Base-by-base conservation (phyloP, 2,113 vertebrate species). In the Lanius ludovicianus region DNA sequence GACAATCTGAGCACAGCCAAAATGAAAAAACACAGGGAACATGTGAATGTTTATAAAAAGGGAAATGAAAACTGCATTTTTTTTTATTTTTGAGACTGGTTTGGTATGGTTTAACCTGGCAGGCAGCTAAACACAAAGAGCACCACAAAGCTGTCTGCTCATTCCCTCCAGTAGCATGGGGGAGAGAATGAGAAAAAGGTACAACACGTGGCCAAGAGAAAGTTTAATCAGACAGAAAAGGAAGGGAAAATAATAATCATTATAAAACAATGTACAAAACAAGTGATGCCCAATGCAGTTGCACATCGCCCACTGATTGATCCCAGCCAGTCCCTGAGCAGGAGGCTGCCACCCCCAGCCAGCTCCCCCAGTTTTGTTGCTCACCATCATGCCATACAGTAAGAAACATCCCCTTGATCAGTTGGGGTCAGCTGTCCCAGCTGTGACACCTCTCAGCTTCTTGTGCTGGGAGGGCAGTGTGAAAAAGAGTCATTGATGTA, bases 231-330 rank as follows among this genome's bases (percentile, higher is more conserved):
- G 41, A 56, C 41, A 3, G 1, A 63, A 69, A 63, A 69, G 13
- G 35, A 74, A 67, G 15, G 50, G 25, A 24, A 68, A 44, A 75
- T 20, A 62, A 28, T 42, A 20, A 27, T 33, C 68, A 42, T 42
- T 49, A 17, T 10, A 42, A 42, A 68, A 25, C 25, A 75, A 30
- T 21, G 37, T 21, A 17, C 11, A 22, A 31, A 67, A 16, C 17
- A 68, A 37, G 35, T 24, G 35, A 49, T 80, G 75, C 31, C 27
- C 46, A 55, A 2, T 37, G 53, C 12, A 53, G 7, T 9, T 47
- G 60, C 39, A 23, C 39, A 53, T 17, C n/a, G 23, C 30, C 30
- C 0, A 1, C 30, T 73, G 60, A 10, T 10, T 1, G 0, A 42
- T 80, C 46, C 46, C 41, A 15, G 41, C 25, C 46, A 30, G 30